Percentiles rank a stretch among this genome's conserved stretches.
Evolutionary conservation across 2,113 vertebrate species (phyloP).

Genomic region (Circaetus gallicus): DNA sequence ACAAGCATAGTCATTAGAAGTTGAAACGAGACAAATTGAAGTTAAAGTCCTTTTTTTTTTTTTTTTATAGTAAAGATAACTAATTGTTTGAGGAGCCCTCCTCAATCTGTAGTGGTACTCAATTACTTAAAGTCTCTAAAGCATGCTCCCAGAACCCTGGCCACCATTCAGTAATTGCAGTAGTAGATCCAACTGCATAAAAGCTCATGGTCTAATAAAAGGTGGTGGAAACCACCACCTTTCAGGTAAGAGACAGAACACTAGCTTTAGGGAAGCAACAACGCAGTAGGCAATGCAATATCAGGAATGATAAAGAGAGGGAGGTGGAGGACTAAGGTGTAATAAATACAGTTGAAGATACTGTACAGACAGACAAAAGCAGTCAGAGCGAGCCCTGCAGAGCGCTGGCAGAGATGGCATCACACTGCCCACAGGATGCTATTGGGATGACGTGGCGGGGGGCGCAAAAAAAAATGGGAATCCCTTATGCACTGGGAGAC

Average conservation of each 20-base stretch:
- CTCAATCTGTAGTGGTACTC: neutral
- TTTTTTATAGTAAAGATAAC: neutral
- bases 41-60: neutral
- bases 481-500: neutral
- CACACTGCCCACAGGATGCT: neutral
- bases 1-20: neutral
- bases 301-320: neutral
- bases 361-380: neutral
- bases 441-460: rapidly evolving
- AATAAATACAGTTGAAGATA: neutral
- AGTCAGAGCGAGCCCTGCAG: neutral
- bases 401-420: neutral
- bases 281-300: neutral
- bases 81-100: neutral
- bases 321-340: neutral
- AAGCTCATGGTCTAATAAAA: neutral
- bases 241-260: neutral
- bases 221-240: neutral
- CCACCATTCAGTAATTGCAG: neutral
- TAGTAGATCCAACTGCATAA: neutral
- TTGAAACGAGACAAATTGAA: neutral
- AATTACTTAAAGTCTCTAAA: neutral
- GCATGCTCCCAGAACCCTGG: neutral
- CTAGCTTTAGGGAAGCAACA: neutral
- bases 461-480: neutral